Evolutionary conservation across 2,113 vertebrate genomes (phyloP), one percentile per base, ranked within the genome.

Genomic region (Buteo buteo): DNA sequence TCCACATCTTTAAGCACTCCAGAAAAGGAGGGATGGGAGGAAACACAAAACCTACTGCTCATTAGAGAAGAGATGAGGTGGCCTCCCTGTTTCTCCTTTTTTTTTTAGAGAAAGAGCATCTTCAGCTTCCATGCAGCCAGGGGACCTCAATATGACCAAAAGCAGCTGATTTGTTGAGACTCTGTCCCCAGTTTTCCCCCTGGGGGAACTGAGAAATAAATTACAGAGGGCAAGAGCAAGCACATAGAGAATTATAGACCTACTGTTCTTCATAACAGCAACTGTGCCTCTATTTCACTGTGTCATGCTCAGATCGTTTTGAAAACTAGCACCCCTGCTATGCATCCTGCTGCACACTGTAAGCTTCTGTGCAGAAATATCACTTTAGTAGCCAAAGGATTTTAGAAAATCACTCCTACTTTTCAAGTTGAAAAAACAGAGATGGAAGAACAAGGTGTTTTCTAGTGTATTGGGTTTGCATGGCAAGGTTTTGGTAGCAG

Each of bases 261-360:
- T 54, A 59, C 40, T 50, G 52, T 47, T 93, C 57, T 76, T 76
- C 40, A 3, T 47, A 86, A 81, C 36, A 90, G 83, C 79, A 79
- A 65, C 34, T 16, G 34, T 44, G n/a, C 61, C 66, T 93, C 82
- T 73, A 24, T 85, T 90, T 93, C 70, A 71, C 31, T 45, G 78
- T 85, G 58, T 40, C 80, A 65, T 50, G 77, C 57, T 90, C 67
- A 71, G 69, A 88, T 93, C 86, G 67, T 29, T 86, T 31, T 50
- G 85, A 66, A 86, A 95, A 74, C 45, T 34, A 74, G 76, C 88
- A 81, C 69, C 90, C 80, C 90, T 90, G 94, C 95, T n/a, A 70
- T 29, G 74, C 55, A 66, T 54, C 74, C 79, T 81, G 52, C 77
- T 71, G 67, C 70, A 82, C 52, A 2, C 15, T 1, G 15, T 24